A percentile compares a stretch with the other conserved stretches of the same genome.
Evolutionary conservation across 2,888 invertebrate genomes (phyloP).

Genomic region (Drosophila bunnanda): DNA sequence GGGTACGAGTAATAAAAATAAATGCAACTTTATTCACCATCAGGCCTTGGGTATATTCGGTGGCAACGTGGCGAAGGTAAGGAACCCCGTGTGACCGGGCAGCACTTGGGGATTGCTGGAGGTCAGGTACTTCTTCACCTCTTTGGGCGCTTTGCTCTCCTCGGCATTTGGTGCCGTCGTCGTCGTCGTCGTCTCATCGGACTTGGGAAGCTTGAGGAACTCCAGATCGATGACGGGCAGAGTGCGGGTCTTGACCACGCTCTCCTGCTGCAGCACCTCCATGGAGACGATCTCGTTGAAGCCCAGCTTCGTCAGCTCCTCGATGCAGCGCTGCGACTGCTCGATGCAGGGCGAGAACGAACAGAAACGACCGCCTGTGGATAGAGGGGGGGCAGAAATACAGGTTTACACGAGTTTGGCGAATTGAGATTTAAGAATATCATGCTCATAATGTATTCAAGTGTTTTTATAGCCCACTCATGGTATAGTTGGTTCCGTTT

Average conservation of each 20-base stretch:
- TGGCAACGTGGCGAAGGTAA: slow-evolving; percentile 96
- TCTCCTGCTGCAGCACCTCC: slow-evolving; percentile 93
- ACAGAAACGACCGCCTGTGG: slow-evolving; percentile 95
- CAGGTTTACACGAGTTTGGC: slow-evolving; percentile 7
- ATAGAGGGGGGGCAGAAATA: slow-evolving; percentile 9
- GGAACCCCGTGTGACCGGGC: slow-evolving; percentile 98
- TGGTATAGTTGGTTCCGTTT: neutral
- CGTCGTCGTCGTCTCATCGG: slow-evolving; percentile 18
- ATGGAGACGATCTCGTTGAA: slow-evolving; percentile 94
- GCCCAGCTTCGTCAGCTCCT: slow-evolving; percentile 88
- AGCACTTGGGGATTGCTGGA: slow-evolving; percentile 89
- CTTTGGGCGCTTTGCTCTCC: slow-evolving; percentile 80
- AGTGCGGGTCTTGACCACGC: slow-evolving; percentile 89
- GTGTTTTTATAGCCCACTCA: slow-evolving; percentile 1
- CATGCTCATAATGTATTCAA: slow-evolving; percentile 1
- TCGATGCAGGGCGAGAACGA: slow-evolving; percentile 99
- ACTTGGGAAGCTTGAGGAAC: slow-evolving; percentile 86
- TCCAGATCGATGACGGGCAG: slow-evolving; percentile 89
- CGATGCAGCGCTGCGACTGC: slow-evolving; percentile 96
- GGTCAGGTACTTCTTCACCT: slow-evolving; percentile 87
- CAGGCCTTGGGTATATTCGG: slow-evolving; percentile 84
- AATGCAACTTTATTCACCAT: slow-evolving; percentile 56
- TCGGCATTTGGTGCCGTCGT: slow-evolving; percentile 32
- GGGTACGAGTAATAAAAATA: slow-evolving; percentile 39
- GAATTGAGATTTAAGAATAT: slow-evolving; percentile 13